Base-by-base conservation (phyloP, 2,113 vertebrate species). In the Rhagologus leucostigma region DNA sequence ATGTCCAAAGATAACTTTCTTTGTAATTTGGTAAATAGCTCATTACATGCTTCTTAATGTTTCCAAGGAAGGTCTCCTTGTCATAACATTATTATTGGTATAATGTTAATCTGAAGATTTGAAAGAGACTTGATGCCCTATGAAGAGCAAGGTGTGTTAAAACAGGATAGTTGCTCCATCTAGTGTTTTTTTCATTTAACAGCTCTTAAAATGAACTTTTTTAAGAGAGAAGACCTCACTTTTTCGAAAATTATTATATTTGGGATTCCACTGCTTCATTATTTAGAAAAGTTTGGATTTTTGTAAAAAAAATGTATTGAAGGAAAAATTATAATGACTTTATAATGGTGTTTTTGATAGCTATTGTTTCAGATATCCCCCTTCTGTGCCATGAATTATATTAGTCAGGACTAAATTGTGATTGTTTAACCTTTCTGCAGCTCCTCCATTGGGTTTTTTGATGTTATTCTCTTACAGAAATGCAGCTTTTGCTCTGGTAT, bases 81-180 rank as follows among this genome's bases (percentile, higher is more conserved):
- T 95, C 49, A 57, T 84, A 83, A 52, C 41, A 29, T 67, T 86
- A 8, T 89, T 96, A 89, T 59, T 46, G 47, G 50, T 81, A 86
- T 63, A 90, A 76, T n/a, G 29, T 89, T 96, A 85, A 74, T 63
- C 18, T 87, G 67, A 75, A 55, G 46, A 68, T 84, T 46, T 81
- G 64, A 93, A 91, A 73, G 35, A 35, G 21, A 71, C 49, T 81
- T 17, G 1, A 49, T 91, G 33, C 12, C 9, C n/a, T 82, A 41
- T 57, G 29, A 89, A 65, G 20, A 49, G 76, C 46, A 93, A 96
- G 78, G 13, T 56, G 62, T 78, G 50, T 82, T 95, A 82, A 90
- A 94, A 71, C 35, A 93, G 87, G 55, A 37, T 76, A 82, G 84
- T 87, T 94, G 92, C 95, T 94, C 97, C 98, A 97, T 97, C 98